phyloP scores from a whole-genome alignment of 2,797 vertebrate species.

The Tauraco hartlaubi region DNA sequence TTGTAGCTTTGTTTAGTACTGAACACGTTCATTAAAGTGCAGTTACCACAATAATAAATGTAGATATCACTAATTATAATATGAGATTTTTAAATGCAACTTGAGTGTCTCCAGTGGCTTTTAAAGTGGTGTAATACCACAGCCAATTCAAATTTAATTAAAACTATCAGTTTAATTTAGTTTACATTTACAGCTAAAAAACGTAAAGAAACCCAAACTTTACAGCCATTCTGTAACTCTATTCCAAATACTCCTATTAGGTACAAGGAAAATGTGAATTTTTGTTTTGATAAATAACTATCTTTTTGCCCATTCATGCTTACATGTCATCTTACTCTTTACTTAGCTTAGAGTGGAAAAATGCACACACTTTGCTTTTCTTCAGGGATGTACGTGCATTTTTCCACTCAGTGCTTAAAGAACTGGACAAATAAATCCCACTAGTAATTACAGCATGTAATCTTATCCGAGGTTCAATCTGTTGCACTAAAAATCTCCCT shows the following conservation, averaged over 20 bases:
- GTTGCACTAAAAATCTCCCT: conserved; percentile 18
- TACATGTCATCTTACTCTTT: neutral
- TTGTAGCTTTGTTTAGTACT: conserved; percentile 69
- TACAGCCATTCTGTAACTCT: conserved; percentile 51
- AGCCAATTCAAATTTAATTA: conserved; percentile 83
- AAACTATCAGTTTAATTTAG: conserved; percentile 82
- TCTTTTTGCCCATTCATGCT: conserved; percentile 20
- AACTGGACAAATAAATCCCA: conserved; percentile 8
- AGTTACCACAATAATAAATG: conserved; percentile 79
- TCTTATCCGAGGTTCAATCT: conserved; percentile 45
- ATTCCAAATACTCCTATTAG: neutral
- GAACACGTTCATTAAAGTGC: conserved; percentile 72
- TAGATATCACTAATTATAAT: conserved; percentile 80
- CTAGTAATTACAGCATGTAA: conserved; percentile 1
- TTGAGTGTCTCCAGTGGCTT: conserved; percentile 73
- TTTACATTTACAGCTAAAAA: conserved; percentile 73
- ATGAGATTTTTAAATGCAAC: conserved; percentile 79
- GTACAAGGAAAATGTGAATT: neutral
- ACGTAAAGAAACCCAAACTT: neutral
- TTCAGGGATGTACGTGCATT: neutral
- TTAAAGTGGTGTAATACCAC: conserved; percentile 77
- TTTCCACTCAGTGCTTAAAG: conserved; percentile 11
- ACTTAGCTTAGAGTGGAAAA: neutral
- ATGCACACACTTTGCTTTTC: neutral
- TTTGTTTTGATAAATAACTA: neutral